phyloP scores from a whole-genome alignment of 2,888 invertebrate species.

The Chloroclysta siterata region DNA sequence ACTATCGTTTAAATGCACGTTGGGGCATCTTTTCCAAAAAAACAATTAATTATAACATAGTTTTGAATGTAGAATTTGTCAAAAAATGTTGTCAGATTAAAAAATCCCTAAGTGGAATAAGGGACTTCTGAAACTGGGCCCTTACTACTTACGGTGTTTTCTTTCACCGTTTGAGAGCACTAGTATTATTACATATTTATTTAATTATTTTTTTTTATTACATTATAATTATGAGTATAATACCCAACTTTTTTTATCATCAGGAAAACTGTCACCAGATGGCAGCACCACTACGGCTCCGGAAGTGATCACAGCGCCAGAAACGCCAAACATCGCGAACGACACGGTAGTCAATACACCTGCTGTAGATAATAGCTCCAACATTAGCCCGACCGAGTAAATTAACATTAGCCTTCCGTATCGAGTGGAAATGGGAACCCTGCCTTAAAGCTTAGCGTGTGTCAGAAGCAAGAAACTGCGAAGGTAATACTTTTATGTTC shows the following conservation, averaged over 20 bases:
- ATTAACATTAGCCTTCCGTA: background rate
- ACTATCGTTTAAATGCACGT: no score
- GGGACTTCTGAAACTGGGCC: no score
- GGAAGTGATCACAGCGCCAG: slow-evolving; percentile 12
- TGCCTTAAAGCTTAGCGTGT: background rate
- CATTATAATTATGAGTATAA: background rate
- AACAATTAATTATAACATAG: no score
- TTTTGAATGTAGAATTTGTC: no score
- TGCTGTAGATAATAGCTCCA: slow-evolving; percentile 6
- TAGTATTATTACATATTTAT: no score
- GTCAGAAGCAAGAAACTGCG: background rate
- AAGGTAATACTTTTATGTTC: background rate
- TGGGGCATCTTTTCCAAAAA: no score
- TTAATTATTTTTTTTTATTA: no score
- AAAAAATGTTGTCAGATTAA: no score
- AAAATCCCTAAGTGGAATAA: no score
- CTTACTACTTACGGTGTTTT: no score
- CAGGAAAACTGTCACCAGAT: slow-evolving; percentile 37
- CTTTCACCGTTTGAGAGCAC: no score
- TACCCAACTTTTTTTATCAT: background rate
- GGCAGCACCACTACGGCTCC: slow-evolving; percentile 34
- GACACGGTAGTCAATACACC: slow-evolving; percentile 2
- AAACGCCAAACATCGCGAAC: background rate
- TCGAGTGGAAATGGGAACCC: background rate
- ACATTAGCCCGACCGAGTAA: slow-evolving; percentile 10